Evolutionary conservation across 2,113 vertebrate genomes (phyloP).

Genomic region (Grallaria varia): DNA sequence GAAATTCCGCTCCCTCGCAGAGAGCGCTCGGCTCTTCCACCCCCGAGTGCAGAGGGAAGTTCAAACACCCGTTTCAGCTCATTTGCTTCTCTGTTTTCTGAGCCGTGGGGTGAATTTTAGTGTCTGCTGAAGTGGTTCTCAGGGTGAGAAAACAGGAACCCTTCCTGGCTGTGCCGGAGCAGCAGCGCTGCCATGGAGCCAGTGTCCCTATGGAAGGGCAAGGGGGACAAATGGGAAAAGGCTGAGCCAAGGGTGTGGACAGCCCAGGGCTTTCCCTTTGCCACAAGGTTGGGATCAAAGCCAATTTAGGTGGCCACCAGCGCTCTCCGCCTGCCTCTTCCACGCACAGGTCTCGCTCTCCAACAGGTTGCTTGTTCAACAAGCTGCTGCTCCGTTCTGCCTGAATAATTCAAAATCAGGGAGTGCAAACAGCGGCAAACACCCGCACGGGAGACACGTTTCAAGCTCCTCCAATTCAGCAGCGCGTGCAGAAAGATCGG

Average conservation of each 20-base stretch:
- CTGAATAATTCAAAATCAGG: background rate
- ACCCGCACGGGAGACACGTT: background rate
- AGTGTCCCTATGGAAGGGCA: background rate
- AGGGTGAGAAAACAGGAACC: background rate
- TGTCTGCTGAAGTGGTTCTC: background rate
- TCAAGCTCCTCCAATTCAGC: background rate
- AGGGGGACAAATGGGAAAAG: background rate
- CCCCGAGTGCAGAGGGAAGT: background rate
- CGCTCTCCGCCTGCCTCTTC: background rate
- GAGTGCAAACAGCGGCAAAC: background rate
- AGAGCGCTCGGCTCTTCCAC: background rate
- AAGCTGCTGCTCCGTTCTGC: background rate
- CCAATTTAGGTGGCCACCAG: background rate
- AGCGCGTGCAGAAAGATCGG: accelerated
- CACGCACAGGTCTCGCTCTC: accelerated
- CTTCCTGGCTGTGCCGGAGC: background rate
- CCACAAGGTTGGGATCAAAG: background rate
- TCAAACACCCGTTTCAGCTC: background rate
- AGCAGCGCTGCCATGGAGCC: background rate
- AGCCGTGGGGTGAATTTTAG: background rate
- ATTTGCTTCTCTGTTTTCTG: background rate
- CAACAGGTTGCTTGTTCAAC: background rate
- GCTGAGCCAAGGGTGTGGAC: background rate
- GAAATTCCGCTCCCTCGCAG: background rate
- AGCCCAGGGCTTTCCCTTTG: background rate